A percentile compares a stretch with the other conserved stretches of the same genome.
phyloP scores from a whole-genome alignment of 1,140 invertebrate genomes.

The Scaptomyza graminum region DNA sequence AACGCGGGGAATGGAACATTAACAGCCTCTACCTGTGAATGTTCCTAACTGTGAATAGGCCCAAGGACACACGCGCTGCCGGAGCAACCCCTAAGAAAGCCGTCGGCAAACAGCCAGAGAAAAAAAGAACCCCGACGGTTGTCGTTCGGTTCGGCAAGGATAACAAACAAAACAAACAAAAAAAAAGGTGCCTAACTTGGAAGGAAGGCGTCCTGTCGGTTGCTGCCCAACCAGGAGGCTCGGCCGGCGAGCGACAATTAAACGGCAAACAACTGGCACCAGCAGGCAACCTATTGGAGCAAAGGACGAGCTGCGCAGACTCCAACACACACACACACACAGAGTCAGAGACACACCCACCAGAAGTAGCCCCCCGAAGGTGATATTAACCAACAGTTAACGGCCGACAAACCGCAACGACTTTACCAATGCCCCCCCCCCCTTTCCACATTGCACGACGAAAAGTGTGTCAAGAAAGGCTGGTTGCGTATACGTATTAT shows the following conservation, averaged over 20 bases:
- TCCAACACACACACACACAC: conserved; percentile 24
- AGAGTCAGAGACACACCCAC: conserved; percentile 64
- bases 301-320: conserved; percentile 72
- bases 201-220: conserved; percentile 6
- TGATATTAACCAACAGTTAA: conserved; percentile 73
- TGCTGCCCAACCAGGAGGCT: conserved; percentile 68
- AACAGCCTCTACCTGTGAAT: conserved; percentile 35
- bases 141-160: conserved; percentile 6
- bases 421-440: conserved; percentile 9
- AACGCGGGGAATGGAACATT: conserved; percentile 15
- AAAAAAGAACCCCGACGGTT: conserved; percentile 51
- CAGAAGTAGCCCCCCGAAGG: conserved; percentile 2
- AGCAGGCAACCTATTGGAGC: conserved; percentile 69
- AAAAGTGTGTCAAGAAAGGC: conserved; percentile 70
- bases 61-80: conserved; percentile 54
- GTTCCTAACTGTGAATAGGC: conserved; percentile 31
- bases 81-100: conserved; percentile 56
- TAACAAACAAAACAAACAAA: neutral
- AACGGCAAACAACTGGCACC: conserved; percentile 45
- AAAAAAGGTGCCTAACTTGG: conserved; percentile 22
- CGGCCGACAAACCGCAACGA: conserved; percentile 31
- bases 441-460: neutral
- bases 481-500: conserved; percentile 30
- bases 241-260: conserved; percentile 60
- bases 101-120: conserved; percentile 53